Evolutionary conservation across 2,113 vertebrate genomes (phyloP).

Genomic region (Sorex araneus): DNA sequence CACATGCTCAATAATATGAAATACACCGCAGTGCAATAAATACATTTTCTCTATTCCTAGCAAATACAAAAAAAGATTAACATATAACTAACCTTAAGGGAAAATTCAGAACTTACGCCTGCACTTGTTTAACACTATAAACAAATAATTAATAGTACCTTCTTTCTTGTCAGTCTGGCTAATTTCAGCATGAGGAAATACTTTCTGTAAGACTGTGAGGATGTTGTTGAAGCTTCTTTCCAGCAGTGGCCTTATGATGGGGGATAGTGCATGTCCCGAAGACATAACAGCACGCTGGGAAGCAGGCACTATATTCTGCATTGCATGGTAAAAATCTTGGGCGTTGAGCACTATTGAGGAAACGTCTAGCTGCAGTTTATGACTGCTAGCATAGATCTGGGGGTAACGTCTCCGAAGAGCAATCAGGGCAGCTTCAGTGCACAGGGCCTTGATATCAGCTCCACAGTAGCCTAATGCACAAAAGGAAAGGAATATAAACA

Average conservation of each 20-base stretch:
- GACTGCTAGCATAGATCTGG: slow-evolving; percentile 98
- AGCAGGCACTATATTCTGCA: slow-evolving; percentile 97
- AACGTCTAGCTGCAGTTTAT: slow-evolving; percentile 96
- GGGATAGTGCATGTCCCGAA: slow-evolving; percentile 95
- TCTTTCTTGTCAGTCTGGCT: slow-evolving; percentile 93
- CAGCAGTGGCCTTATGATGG: slow-evolving; percentile 94
- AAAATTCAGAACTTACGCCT: slow-evolving; percentile 19
- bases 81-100: slow-evolving; percentile 49
- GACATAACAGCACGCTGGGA: slow-evolving; percentile 96
- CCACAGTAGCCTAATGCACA: slow-evolving; percentile 96
- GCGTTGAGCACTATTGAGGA: slow-evolving; percentile 96
- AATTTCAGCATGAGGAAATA: slow-evolving; percentile 97
- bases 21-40: slow-evolving; percentile 7
- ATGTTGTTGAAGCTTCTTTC: slow-evolving; percentile 92
- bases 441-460: slow-evolving; percentile 99
- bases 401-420: slow-evolving; percentile 97
- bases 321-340: slow-evolving; percentile 96
- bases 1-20: background rate
- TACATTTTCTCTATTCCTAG: slow-evolving; percentile 13
- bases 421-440: slow-evolving; percentile 97
- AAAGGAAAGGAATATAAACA: slow-evolving; percentile 58
- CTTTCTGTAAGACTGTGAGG: slow-evolving; percentile 93
- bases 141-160: slow-evolving; percentile 87
- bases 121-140: slow-evolving; percentile 52
- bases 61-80: slow-evolving; percentile 39